Conservation (phyloP, 1,140 invertebrate genomes). For the Sitophilus oryzae region DNA sequence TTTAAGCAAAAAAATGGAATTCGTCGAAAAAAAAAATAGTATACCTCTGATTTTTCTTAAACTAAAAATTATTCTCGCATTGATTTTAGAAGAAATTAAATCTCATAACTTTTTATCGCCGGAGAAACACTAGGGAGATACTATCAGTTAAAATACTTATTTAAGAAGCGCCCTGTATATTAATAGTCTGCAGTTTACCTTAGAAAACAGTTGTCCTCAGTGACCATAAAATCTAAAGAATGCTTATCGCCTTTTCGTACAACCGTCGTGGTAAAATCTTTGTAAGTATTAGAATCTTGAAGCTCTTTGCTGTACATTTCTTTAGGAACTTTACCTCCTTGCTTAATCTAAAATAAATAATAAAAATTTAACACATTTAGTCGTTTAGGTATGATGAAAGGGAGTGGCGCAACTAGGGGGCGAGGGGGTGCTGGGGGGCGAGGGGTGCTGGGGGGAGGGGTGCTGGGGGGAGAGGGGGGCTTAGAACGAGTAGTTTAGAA, state of each 20-base stretch:
- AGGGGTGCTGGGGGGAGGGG: too few species aligned
- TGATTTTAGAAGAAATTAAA: too few species aligned
- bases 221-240: conserved; percentile 58
- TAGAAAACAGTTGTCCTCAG: conserved; percentile 57
- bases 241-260: conserved; percentile 72
- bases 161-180: too few species aligned
- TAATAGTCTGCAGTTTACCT: too few species aligned
- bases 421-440: too few species aligned
- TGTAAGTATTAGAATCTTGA: conserved; percentile 42
- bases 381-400: too few species aligned
- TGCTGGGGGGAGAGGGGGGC: too few species aligned
- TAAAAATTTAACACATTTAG: conserved; percentile 1
- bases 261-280: conserved; percentile 57
- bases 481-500: too few species aligned
- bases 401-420: too few species aligned
- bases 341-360: conserved; percentile 52
- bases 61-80: not conserved
- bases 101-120: too few species aligned
- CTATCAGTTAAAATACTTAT: too few species aligned
- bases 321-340: conserved; percentile 77
- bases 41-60: not conserved
- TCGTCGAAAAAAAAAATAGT: not conserved
- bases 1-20: not conserved
- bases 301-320: conserved; percentile 55
- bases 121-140: too few species aligned